Evolutionary conservation across 2,113 vertebrate species (phyloP).

Genomic region (Ctenomys sociabilis): DNA sequence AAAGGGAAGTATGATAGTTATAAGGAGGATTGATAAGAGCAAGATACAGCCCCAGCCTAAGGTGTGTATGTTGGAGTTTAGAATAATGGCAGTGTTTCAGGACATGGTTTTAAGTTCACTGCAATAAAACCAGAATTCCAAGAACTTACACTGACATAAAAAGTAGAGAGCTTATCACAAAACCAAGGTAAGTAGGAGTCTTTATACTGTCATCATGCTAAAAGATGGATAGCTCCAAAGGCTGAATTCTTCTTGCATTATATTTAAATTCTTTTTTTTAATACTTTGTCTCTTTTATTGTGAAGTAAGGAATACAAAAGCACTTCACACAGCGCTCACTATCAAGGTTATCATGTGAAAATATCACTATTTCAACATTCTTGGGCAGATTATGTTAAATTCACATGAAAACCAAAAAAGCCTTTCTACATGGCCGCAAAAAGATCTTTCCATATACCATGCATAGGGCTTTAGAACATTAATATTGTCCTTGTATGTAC

Average conservation of each 20-base stretch:
- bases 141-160: neutral
- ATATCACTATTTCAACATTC: neutral
- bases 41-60: neutral
- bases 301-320: neutral
- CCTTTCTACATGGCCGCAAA: neutral
- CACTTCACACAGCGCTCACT: neutral
- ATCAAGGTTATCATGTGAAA: neutral
- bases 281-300: constrained; percentile 2
- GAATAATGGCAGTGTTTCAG: neutral
- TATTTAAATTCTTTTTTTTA: constrained; percentile 33
- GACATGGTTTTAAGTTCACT: neutral
- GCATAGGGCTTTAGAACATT: constrained; percentile 22
- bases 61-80: neutral
- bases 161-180: neutral
- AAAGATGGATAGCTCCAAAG: neutral
- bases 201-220: neutral
- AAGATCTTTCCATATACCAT: constrained; percentile 26
- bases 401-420: neutral
- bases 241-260: constrained; percentile 6
- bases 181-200: neutral
- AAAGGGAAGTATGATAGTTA: neutral
- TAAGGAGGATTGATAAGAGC: neutral
- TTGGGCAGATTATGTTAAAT: neutral
- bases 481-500: neutral
- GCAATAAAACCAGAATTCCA: neutral